phyloP scores from a whole-genome alignment of 2,888 invertebrate genomes.

The Blastobasis adustella region DNA sequence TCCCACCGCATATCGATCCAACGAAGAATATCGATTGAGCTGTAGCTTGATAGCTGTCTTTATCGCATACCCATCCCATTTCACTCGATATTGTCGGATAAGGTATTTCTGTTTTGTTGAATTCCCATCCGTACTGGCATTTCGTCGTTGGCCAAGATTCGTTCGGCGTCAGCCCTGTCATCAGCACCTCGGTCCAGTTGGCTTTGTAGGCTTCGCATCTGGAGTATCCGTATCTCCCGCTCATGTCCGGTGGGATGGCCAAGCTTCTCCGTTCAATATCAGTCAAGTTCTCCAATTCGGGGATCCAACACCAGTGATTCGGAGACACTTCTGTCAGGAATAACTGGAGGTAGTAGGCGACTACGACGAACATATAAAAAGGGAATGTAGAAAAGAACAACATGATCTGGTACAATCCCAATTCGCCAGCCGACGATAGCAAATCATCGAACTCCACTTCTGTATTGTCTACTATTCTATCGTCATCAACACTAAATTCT shows the following conservation, averaged over 20 bases:
- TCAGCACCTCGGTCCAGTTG: constrained; percentile 41
- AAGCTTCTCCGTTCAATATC: constrained; percentile 28
- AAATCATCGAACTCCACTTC: constrained; percentile 35
- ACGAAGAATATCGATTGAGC: constrained; percentile 47
- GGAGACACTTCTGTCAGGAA: constrained; percentile 38
- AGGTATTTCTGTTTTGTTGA: constrained; percentile 44
- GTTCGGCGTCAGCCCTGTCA: constrained; percentile 25
- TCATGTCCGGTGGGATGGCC: constrained; percentile 29
- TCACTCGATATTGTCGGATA: constrained; percentile 49
- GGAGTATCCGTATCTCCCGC: constrained; percentile 36
- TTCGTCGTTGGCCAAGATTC: constrained; percentile 31
- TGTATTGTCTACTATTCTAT: neutral
- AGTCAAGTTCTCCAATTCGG: constrained; percentile 34
- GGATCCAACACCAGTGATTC: constrained; percentile 40
- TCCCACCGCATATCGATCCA: constrained; percentile 42
- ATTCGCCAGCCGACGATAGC: constrained; percentile 33
- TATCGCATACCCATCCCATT: constrained; percentile 47
- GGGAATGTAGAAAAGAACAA: constrained; percentile 33
- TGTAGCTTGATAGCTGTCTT: constrained; percentile 43
- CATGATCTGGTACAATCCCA: constrained; percentile 32
- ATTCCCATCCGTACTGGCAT: constrained; percentile 49
- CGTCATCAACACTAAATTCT: neutral
- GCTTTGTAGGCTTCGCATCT: constrained; percentile 34
- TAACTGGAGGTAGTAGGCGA: constrained; percentile 33
- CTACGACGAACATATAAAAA: constrained; percentile 33